phyloP scores from a whole-genome alignment of 2,113 vertebrate genomes.

The Phaethornis superciliosus region DNA sequence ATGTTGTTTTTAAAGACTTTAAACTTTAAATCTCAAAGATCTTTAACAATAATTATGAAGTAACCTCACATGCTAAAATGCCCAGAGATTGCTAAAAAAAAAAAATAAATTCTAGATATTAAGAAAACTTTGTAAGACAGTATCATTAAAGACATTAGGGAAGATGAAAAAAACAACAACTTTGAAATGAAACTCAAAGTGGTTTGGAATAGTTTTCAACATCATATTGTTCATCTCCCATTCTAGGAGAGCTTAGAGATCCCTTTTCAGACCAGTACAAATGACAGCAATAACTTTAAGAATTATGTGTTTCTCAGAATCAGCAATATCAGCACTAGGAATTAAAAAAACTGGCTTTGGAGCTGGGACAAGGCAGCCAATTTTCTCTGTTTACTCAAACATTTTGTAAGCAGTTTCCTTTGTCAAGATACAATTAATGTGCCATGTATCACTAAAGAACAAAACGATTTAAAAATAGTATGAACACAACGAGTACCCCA shows the following conservation, averaged over 20 bases:
- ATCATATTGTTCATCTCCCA: neutral
- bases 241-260: neutral
- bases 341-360: neutral
- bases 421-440: constrained; percentile 34
- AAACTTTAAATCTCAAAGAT: neutral
- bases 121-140: neutral
- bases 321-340: neutral
- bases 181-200: neutral
- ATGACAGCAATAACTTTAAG: neutral
- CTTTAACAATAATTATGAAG: constrained; percentile 29
- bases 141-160: constrained; percentile 43
- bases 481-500: constrained; percentile 35
- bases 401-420: constrained; percentile 33
- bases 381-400: constrained; percentile 49
- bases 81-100: constrained; percentile 26
- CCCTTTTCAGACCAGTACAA: neutral
- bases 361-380: constrained; percentile 19
- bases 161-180: neutral
- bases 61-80: constrained; percentile 41
- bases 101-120: constrained; percentile 53
- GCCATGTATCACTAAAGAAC: constrained; percentile 20
- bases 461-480: constrained; percentile 20
- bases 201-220: neutral
- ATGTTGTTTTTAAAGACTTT: constrained; percentile 39
- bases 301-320: neutral